Base-by-base conservation (phyloP, 2,888 invertebrate species). In the Lamellibrachia satsuma region DNA sequence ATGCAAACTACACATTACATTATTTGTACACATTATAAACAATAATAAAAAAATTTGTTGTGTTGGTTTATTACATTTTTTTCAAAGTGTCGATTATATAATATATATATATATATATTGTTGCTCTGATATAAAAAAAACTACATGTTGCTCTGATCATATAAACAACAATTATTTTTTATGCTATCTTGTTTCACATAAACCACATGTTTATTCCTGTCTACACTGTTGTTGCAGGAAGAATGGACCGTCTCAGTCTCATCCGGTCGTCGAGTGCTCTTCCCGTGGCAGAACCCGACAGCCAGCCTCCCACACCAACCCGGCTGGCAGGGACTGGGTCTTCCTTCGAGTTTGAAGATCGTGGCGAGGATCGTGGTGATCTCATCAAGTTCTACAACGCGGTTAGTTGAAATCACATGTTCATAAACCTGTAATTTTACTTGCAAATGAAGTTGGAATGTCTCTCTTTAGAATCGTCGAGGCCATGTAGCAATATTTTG, bases 321-420 rank as follows among this genome's bases (percentile, higher is more conserved):
- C 97, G 97, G 90, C 96, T 97, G 95, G 97, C 97, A 0, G 97
- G 97, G 15, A 97, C 97, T 0, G 97, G 97, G 1, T 96, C 97
- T 90, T 97, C 96, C 94, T 96, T 96, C 92, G 95, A 95, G 94
- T 95, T 95, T 90, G 96, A 96, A 92, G 93, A 93, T 52, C 60
- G 93, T 8, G 93, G 93, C 6, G 96, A 96, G 92, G 97, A 97
- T 95, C 97, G 98, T 95, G 98, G 98, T 22, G 99, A 99, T 97
- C 97, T 99, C 93, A 99, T 99, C 94, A 97, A 98, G 96, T 99
- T 99, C 96, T 99, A 99, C 96, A 99, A 99, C 96, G 93, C 94
- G 94, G 96, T 96, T 93, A 93, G 95, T 94, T 51, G 75, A 75
- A 75, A 75, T 75, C 75, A 15, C 75, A 75, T 75, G 3, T 75